Evolutionary conservation across 2,113 vertebrate species (phyloP).

Genomic region (Eolophus roseicapilla): DNA sequence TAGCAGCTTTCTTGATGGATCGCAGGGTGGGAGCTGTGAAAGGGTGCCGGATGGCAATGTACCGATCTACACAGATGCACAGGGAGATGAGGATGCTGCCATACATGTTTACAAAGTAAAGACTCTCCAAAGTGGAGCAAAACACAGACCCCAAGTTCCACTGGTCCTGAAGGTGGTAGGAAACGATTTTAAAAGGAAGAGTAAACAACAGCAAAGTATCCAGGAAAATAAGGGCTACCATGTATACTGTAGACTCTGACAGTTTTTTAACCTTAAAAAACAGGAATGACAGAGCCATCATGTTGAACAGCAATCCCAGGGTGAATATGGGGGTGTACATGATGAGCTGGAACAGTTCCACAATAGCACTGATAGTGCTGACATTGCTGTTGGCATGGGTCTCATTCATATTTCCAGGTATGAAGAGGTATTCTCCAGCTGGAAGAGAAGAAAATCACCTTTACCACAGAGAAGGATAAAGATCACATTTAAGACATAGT

Average conservation of each 20-base stretch:
- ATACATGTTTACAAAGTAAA: constrained; percentile 78
- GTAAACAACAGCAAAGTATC: constrained; percentile 75
- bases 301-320: constrained; percentile 71
- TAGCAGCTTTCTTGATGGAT: constrained; percentile 64
- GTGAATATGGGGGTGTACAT: constrained; percentile 65
- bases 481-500: not conserved
- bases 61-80: constrained; percentile 73
- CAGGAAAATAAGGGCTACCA: constrained; percentile 71
- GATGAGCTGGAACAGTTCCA: constrained; percentile 66
- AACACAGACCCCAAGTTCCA: constrained; percentile 65
- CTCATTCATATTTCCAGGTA: not conserved
- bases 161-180: not conserved
- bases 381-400: not conserved
- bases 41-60: constrained; percentile 58
- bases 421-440: not conserved
- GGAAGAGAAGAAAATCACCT: not conserved
- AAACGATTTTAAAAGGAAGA: constrained; percentile 77
- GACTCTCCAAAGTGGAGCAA: constrained; percentile 74
- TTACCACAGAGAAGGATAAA: not conserved
- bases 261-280: constrained; percentile 64
- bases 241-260: constrained; percentile 71
- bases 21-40: constrained; percentile 43
- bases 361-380: not conserved
- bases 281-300: constrained; percentile 68
- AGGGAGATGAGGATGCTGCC: constrained; percentile 76